Conservation (phyloP, 2,888 invertebrate species). For the Zaprionus obscuricornis region DNA sequence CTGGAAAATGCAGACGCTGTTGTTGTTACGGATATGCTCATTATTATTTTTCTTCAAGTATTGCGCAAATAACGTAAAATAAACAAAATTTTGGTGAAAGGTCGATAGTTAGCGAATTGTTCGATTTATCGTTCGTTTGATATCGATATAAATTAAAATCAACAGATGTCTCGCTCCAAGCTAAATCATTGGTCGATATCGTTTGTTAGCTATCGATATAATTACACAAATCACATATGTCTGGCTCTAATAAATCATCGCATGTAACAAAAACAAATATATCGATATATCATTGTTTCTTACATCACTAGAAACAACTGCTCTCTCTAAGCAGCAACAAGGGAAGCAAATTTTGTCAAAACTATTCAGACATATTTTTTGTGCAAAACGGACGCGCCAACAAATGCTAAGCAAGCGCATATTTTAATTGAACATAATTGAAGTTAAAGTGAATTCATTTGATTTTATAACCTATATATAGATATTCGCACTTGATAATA, state of each 20-base stretch:
- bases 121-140: conserved; percentile 8
- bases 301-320: conserved; percentile 36
- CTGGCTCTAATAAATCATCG: conserved; percentile 4
- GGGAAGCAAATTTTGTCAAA: conserved; percentile 46
- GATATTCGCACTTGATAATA: background rate
- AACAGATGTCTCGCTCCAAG: too few relatives aligned
- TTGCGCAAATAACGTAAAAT: conserved; percentile 33
- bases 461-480: background rate
- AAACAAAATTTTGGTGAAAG: conserved; percentile 52
- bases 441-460: background rate
- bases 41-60: conserved; percentile 34
- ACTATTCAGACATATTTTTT: conserved; percentile 30
- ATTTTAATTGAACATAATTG: background rate
- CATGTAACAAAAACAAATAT: background rate
- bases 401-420: conserved; percentile 35
- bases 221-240: background rate
- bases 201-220: conserved; percentile 14
- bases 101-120: conserved; percentile 13
- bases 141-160: too few relatives aligned
- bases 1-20: conserved; percentile 80
- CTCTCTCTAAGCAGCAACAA: conserved; percentile 25
- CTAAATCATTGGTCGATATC: too few relatives aligned
- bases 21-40: conserved; percentile 45
- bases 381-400: conserved; percentile 32
- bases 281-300: conserved; percentile 21